These are phyloP conservation scores for Bothrops jararaca DNA, from an alignment of 2,113 vertebrate species.

Conservation along the genomic window DNA sequence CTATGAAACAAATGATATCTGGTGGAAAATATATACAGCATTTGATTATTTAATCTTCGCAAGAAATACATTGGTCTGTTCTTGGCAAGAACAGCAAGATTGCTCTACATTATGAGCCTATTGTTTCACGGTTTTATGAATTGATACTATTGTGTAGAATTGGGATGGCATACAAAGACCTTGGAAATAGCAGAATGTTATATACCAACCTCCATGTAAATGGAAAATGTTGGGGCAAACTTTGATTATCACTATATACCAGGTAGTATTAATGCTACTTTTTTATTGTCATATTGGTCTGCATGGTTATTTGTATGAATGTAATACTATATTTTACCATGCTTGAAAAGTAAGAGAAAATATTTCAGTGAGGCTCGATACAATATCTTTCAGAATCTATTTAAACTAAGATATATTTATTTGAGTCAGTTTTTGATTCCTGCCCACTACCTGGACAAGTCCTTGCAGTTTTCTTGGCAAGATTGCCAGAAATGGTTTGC, in stretches of 20 bases:
- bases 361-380: background rate
- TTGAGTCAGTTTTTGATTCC: background rate
- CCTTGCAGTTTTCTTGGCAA: background rate
- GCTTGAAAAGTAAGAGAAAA: background rate
- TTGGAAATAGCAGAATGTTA: background rate
- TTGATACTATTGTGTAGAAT: background rate
- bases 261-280: background rate
- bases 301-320: background rate
- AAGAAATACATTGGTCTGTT: background rate
- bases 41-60: background rate
- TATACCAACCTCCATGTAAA: background rate
- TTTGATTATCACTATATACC: background rate
- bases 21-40: background rate
- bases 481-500: background rate
- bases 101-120: background rate
- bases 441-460: background rate
- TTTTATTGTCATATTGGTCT: background rate
- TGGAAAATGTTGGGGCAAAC: background rate
- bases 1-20: background rate
- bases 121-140: background rate
- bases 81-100: background rate
- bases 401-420: background rate
- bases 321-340: background rate
- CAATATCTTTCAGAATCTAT: background rate
- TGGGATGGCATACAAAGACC: background rate